Evolutionary conservation across 2,888 invertebrate species (phyloP).

Genomic region (Pandemis corylana): DNA sequence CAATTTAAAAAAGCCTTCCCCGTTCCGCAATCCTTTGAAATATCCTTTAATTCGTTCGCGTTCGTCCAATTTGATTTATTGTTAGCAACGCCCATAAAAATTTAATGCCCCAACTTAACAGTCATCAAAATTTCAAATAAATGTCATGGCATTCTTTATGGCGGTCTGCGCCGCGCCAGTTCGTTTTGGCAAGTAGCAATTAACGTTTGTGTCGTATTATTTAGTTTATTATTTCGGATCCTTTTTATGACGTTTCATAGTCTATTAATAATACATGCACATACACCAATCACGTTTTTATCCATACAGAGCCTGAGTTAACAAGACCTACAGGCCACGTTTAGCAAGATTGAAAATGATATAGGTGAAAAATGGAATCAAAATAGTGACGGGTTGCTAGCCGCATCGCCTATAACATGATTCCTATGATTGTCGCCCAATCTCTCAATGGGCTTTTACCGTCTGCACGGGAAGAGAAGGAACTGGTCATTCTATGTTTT

Average conservation of each 20-base stretch:
- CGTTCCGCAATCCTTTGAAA: not conserved
- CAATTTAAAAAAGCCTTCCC: not conserved
- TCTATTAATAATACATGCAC: too few relatives aligned
- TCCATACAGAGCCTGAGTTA: too few relatives aligned
- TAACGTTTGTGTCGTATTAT: not conserved
- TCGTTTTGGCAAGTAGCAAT: not conserved
- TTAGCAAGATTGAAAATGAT: too few relatives aligned
- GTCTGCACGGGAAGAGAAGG: too few relatives aligned
- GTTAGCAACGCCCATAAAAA: slow-evolving; percentile 20
- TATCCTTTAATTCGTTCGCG: slow-evolving; percentile 7
- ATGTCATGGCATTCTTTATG: slow-evolving; percentile 29
- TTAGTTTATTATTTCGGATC: slow-evolving; percentile 4
- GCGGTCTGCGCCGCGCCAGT: not conserved
- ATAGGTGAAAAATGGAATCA: too few relatives aligned
- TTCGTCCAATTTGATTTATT: slow-evolving; percentile 26
- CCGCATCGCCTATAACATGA: too few relatives aligned
- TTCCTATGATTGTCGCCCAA: too few relatives aligned
- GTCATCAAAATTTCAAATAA: slow-evolving; percentile 33
- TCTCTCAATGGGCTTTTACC: too few relatives aligned
- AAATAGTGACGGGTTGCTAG: too few relatives aligned
- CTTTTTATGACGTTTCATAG: not conserved
- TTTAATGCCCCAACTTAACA: slow-evolving; percentile 27
- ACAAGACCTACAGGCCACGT: too few relatives aligned
- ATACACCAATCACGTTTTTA: too few relatives aligned
- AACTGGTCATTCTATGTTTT: too few relatives aligned